These are phyloP conservation scores for Pachliopta kotzebuea DNA, from an alignment of 2,888 invertebrate genomes.

Conservation along the genomic window DNA sequence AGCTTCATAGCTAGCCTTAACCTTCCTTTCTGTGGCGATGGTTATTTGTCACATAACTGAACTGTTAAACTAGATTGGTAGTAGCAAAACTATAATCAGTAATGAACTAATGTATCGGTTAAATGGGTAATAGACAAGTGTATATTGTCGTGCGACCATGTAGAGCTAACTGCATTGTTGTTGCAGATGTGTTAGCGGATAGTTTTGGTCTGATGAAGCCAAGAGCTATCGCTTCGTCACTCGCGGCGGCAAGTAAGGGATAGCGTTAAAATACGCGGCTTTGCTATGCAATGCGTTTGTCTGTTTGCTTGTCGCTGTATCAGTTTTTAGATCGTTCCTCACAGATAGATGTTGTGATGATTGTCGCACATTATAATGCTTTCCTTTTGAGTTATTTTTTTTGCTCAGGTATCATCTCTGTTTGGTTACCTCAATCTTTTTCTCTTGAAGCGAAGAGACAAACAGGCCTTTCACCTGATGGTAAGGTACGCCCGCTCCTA, in stretches of 20 bases:
- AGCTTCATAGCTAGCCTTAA: too few species aligned
- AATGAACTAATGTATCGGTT: constrained; percentile 16
- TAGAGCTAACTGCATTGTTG: constrained; percentile 38
- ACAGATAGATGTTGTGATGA: constrained; percentile 33
- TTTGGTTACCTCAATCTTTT: not conserved
- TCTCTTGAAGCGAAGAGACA: too few species aligned
- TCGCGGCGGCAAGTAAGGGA: constrained; percentile 53
- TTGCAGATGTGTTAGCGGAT: constrained; percentile 72
- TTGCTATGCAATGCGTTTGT: constrained; percentile 31
- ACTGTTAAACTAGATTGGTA: too few species aligned
- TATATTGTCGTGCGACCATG: not conserved
- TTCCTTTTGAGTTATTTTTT: not conserved
- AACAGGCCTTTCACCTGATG: too few species aligned
- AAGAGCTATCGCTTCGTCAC: constrained; percentile 50
- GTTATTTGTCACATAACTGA: too few species aligned
- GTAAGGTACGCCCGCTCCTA: too few species aligned
- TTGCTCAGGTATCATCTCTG: not conserved
- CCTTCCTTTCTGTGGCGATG: too few species aligned
- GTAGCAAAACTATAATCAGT: too few species aligned
- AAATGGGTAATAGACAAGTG: constrained; percentile 4
- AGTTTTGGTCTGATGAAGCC: constrained; percentile 68
- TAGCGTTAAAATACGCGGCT: constrained; percentile 36
- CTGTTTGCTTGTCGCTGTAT: constrained; percentile 32
- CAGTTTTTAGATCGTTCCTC: constrained; percentile 26
- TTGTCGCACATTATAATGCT: constrained; percentile 14